A percentile compares a stretch with the other conserved stretches of the same genome.
Conservation (phyloP, 1,140 invertebrate species). For the Leptinotarsa lineolata region DNA sequence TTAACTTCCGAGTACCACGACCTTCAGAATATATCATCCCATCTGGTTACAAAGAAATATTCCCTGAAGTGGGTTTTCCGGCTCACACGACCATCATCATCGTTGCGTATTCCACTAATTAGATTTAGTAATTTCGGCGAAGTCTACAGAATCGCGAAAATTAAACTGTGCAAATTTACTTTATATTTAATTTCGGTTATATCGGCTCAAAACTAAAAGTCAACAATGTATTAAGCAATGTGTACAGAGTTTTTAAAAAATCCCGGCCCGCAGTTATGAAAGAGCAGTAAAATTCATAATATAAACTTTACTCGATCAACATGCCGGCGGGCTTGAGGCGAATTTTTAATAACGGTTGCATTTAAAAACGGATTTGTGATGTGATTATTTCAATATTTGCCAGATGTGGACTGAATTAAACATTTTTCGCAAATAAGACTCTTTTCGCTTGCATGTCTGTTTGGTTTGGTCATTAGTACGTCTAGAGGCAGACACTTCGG, state of each 20-base stretch:
- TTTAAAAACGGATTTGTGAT: slow-evolving; percentile 32
- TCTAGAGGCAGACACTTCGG: slow-evolving; percentile 3
- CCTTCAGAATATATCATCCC: too few species aligned
- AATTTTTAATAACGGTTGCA: slow-evolving; percentile 32
- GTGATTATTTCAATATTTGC: slow-evolving; percentile 34
- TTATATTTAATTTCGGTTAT: slow-evolving; percentile 48
- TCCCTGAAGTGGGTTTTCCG: too few species aligned
- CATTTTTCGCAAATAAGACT: slow-evolving; percentile 14
- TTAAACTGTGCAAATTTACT: slow-evolving; percentile 43
- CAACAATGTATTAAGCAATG: slow-evolving; percentile 49
- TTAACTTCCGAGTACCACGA: too few species aligned
- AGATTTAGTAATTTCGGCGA: neutral
- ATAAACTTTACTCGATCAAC: slow-evolving; percentile 51
- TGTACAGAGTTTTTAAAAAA: slow-evolving; percentile 49
- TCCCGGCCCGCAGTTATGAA: slow-evolving; percentile 46
- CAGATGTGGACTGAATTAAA: slow-evolving; percentile 15
- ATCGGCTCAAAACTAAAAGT: slow-evolving; percentile 49
- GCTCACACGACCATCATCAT: neutral
- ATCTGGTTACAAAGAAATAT: too few species aligned
- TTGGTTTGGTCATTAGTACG: slow-evolving; percentile 14
- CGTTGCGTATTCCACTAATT: neutral
- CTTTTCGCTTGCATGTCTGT: slow-evolving; percentile 10
- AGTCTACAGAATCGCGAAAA: slow-evolving; percentile 20
- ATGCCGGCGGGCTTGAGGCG: slow-evolving; percentile 33
- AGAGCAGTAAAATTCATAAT: slow-evolving; percentile 51